These are phyloP conservation scores for Dascillus cervinus DNA, from an alignment of 2,888 invertebrate species.

Conservation along the genomic window DNA sequence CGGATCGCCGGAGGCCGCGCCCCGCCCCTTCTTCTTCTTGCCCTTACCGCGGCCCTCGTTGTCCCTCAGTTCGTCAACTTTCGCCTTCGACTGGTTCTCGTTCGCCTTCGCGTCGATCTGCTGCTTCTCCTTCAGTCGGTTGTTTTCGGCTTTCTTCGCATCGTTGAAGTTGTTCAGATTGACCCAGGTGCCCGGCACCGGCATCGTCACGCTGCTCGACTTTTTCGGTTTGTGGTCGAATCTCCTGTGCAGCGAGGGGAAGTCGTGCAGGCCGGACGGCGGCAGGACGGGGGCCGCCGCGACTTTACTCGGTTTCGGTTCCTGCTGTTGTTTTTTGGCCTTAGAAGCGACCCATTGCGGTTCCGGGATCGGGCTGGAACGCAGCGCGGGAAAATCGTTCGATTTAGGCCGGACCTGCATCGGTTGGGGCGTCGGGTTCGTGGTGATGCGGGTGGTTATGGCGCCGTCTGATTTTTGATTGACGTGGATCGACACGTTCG, in stretches of 20 bases:
- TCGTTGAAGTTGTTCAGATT: slow-evolving; percentile 26
- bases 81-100: not conserved
- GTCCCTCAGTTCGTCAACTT: not conserved
- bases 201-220: slow-evolving; percentile 33
- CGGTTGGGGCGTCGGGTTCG: slow-evolving; percentile 30
- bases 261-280: slow-evolving; percentile 50
- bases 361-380: slow-evolving; percentile 31
- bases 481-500: slow-evolving; percentile 51
- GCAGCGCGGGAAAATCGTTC: slow-evolving; percentile 41
- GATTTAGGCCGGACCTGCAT: slow-evolving; percentile 27
- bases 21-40: slow-evolving; percentile 30
- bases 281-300: slow-evolving; percentile 47
- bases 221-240: slow-evolving; percentile 31
- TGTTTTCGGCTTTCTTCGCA: slow-evolving; percentile 20
- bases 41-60: slow-evolving; percentile 26
- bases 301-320: slow-evolving; percentile 38
- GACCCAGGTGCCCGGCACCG: slow-evolving; percentile 26
- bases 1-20: slow-evolving; percentile 3
- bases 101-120: slow-evolving; percentile 1
- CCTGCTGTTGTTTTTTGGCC: slow-evolving; percentile 42
- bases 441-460: slow-evolving; percentile 43
- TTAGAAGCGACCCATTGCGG: slow-evolving; percentile 54
- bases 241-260: slow-evolving; percentile 49
- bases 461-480: slow-evolving; percentile 47
- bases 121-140: slow-evolving; percentile 15